A percentile compares a stretch with the other conserved stretches of the same genome.
Evolutionary conservation across 2,888 invertebrate species (phyloP).

Genomic region (Meteorus cinctellus): DNA sequence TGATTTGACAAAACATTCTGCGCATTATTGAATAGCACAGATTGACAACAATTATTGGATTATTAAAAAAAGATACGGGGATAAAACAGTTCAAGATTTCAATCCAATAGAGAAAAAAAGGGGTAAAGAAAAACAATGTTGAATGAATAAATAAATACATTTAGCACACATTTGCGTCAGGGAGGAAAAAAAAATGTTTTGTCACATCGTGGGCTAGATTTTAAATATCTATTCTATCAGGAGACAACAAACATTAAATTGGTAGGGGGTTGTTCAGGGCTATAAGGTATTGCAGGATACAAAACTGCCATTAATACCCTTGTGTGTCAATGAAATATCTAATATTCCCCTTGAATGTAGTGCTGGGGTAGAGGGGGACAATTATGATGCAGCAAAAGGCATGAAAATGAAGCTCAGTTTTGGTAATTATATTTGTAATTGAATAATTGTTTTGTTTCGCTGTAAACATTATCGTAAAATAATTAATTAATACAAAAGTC

Average conservation of each 20-base stretch:
- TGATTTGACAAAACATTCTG: constrained; percentile 68
- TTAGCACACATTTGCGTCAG: background rate
- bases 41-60: constrained; percentile 22
- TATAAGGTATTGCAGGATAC: constrained; percentile 32
- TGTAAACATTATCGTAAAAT: constrained; percentile 2
- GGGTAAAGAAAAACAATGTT: background rate
- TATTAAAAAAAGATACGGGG: background rate
- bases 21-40: background rate
- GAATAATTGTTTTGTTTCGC: constrained; percentile 7
- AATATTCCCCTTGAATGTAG: constrained; percentile 22
- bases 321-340: constrained; percentile 22
- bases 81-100: background rate
- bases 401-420: constrained; percentile 17
- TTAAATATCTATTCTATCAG: constrained; percentile 69
- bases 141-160: background rate
- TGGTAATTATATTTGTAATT: background rate
- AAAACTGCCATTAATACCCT: constrained; percentile 37
- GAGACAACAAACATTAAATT: constrained; percentile 70
- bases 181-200: constrained; percentile 57
- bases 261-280: constrained; percentile 62
- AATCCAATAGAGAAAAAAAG: background rate
- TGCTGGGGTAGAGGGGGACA: constrained; percentile 26
- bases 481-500: background rate
- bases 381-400: constrained; percentile 26
- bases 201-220: constrained; percentile 66